Percentiles rank a stretch among this genome's conserved stretches.
Evolutionary conservation across 2,888 invertebrate genomes (phyloP).

Genomic region (Criorhina ranunculi): DNA sequence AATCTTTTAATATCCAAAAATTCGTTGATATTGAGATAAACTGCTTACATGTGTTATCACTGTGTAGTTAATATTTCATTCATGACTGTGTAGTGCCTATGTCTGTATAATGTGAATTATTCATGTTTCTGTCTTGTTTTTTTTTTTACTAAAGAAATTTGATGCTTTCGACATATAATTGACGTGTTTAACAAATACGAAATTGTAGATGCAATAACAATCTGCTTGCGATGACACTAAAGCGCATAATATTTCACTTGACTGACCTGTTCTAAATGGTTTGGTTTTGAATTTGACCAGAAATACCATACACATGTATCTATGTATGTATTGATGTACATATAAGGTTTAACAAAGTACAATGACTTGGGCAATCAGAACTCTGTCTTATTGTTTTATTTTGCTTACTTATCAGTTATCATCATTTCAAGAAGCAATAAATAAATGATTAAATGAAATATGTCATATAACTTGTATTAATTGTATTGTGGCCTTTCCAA

Average conservation of each 20-base stretch:
- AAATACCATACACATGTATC: background rate
- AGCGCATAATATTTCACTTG: slow-evolving; percentile 41
- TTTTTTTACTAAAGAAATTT: slow-evolving; percentile 3
- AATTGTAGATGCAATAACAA: background rate
- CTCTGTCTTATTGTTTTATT: background rate
- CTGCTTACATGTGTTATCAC: too few species aligned
- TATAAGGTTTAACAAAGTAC: slow-evolving; percentile 22
- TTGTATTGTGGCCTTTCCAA: too few species aligned
- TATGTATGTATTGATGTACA: background rate
- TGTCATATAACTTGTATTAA: too few species aligned
- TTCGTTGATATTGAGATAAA: too few species aligned
- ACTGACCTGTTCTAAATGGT: slow-evolving; percentile 25
- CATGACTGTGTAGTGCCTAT: too few species aligned
- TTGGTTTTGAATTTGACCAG: slow-evolving; percentile 11
- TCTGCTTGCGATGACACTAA: slow-evolving; percentile 25
- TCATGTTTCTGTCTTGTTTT: too few species aligned
- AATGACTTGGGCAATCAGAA: slow-evolving; percentile 34
- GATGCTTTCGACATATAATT: slow-evolving; percentile 33
- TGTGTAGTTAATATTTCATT: too few species aligned
- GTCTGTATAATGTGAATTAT: background rate
- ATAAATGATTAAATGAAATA: too few species aligned
- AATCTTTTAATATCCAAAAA: too few species aligned
- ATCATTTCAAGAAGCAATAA: background rate
- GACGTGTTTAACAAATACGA: slow-evolving; percentile 27
- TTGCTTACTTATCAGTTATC: background rate